phyloP scores from a whole-genome alignment of 2,888 invertebrate genomes.

The Galerucella nymphaeae region DNA sequence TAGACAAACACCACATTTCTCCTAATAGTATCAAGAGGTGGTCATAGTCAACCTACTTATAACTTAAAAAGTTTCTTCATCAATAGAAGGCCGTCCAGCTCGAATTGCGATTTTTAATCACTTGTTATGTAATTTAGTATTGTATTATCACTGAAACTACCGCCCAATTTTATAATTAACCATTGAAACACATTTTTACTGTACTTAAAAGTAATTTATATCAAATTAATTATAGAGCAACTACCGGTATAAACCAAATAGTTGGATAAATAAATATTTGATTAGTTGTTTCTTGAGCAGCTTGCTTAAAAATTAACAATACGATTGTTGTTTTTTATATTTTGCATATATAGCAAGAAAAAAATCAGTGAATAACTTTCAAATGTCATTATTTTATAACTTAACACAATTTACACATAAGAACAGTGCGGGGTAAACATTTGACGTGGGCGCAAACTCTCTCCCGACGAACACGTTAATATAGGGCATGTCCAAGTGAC shows the following conservation, averaged over 20 bases:
- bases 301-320: too few species aligned
- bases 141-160: not conserved
- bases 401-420: too few species aligned
- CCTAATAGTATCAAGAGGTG: not conserved
- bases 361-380: too few species aligned
- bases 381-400: too few species aligned
- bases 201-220: not conserved
- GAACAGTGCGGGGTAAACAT: too few species aligned
- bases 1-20: conserved; percentile 4
- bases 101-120: not conserved
- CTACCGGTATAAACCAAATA: not conserved
- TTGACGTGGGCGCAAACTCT: too few species aligned
- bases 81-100: not conserved
- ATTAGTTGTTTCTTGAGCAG: too few species aligned
- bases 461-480: too few species aligned
- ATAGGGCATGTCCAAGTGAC: too few species aligned
- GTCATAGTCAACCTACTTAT: not conserved
- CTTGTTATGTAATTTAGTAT: conserved; percentile 4
- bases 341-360: too few species aligned
- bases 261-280: too few species aligned
- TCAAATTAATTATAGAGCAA: not conserved
- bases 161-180: not conserved
- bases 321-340: too few species aligned
- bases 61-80: not conserved
- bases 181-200: not conserved